Conservation (phyloP, 1,140 invertebrate genomes). For the Cheumatopsyche charites region DNA sequence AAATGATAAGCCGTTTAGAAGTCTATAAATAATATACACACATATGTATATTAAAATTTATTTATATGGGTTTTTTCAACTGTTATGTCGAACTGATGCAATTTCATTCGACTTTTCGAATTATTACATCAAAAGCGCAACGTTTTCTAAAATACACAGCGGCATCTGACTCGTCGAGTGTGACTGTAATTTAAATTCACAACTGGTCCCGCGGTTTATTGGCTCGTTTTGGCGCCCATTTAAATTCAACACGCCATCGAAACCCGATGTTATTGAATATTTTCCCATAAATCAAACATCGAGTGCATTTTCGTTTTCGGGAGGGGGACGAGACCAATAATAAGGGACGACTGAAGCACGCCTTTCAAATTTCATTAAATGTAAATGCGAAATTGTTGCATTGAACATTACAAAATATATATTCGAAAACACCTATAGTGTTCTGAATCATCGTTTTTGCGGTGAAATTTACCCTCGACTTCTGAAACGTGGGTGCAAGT, state of each 20-base stretch:
- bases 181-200: constrained; percentile 26
- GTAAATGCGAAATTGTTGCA: constrained; percentile 43
- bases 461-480: neutral
- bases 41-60: too few relatives aligned
- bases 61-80: too few relatives aligned
- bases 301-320: constrained; percentile 31
- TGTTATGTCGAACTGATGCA: too few relatives aligned
- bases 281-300: constrained; percentile 41
- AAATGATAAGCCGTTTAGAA: too few relatives aligned
- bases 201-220: constrained; percentile 27
- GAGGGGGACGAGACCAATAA: neutral
- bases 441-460: constrained; percentile 29
- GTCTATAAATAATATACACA: too few relatives aligned
- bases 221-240: constrained; percentile 35
- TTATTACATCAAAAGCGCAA: too few relatives aligned
- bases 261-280: constrained; percentile 30
- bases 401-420: neutral
- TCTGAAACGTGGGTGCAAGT: neutral
- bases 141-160: too few relatives aligned
- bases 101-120: too few relatives aligned
- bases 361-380: constrained; percentile 49
- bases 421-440: neutral
- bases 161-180: too few relatives aligned
- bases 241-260: constrained; percentile 41
- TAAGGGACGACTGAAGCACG: constrained; percentile 21